These are phyloP conservation scores for Listronotus bonariensis DNA, from an alignment of 1,140 invertebrate genomes.

Conservation along the genomic window DNA sequence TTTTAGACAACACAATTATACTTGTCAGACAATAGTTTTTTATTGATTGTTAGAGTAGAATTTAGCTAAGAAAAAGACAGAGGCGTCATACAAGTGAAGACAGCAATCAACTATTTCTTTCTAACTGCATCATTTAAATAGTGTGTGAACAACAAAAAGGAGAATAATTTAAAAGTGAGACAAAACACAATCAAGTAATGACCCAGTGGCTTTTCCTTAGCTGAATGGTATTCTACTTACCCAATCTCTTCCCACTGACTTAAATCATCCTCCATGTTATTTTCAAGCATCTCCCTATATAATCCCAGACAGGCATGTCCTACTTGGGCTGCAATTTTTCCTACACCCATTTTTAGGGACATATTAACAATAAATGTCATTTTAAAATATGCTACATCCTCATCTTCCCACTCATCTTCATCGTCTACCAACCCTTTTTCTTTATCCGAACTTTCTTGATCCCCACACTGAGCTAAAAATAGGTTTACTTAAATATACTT, in stretches of 20 bases:
- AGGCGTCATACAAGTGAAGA: too few species aligned
- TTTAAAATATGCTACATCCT: constrained; percentile 59
- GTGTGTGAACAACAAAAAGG: too few species aligned
- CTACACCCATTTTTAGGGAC: constrained; percentile 65
- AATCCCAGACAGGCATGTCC: constrained; percentile 67
- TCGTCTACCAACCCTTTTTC: constrained; percentile 25
- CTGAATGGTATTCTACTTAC: too few species aligned
- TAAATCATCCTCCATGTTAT: constrained; percentile 58
- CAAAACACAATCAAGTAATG: too few species aligned
- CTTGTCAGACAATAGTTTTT: not conserved
- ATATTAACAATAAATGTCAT: constrained; percentile 71
- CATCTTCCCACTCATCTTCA: constrained; percentile 49
- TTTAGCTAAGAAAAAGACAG: too few species aligned
- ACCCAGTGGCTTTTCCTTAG: too few species aligned
- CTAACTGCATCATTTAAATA: too few species aligned
- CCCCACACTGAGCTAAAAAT: not conserved
- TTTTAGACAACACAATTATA: not conserved
- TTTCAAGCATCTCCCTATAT: constrained; percentile 57
- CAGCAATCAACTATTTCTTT: too few species aligned
- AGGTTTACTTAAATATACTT: not conserved
- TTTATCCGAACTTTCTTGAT: not conserved
- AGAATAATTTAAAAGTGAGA: too few species aligned
- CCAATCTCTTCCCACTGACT: constrained; percentile 62
- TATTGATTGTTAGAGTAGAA: not conserved
- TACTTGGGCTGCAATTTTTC: constrained; percentile 68